Evolutionary conservation across 2,113 vertebrate genomes (phyloP), one percentile per base, ranked within the genome.

Genomic region (Scytalopus superciliaris): DNA sequence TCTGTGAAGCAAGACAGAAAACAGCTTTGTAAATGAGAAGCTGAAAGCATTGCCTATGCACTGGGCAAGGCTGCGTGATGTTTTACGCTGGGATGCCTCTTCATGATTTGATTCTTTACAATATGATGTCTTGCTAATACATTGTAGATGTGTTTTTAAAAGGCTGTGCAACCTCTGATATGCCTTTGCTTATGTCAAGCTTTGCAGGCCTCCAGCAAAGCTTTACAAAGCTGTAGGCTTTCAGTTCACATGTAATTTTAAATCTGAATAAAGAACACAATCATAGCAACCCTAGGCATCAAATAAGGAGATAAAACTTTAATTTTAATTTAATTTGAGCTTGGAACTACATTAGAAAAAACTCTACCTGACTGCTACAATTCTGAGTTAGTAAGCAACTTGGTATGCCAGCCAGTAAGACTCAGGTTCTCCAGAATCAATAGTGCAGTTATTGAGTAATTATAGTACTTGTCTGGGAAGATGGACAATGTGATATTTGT

Each of bases 371-470:
- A 25, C 53, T 90, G 14, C 30, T 28, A 12, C 17, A 67, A 67
- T 64, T 95, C 57, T 74, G 79, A 90, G 39, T 69, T n/a, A 85
- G 87, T 83, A 93, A 93, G 84, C 49, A 95, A 31, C 28, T 92
- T 95, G 39, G 74, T 89, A 74, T 89, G 70, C 56, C 76, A 96
- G 56, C 64, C 63, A 89, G 67, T 80, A 95, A 68, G n/a, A 85
- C 59, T 85, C 37, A 42, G 72, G 72, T 67, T 83, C 73, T 79
- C 86, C 83, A 93, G 37, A 96, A 96, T 96, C 86, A 95, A 96
- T 96, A 91, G 12, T 60, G 78, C 40, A 86, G 90, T 96, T 96
- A 94, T 92, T 96, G 83, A 95, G 87, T 89, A 97, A 95, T 96
- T 95, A 90, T 47, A 95, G 66, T 87, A 76, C 50, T 96, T 95